These are phyloP conservation scores for Procavia capensis DNA, from an alignment of 2,113 vertebrate genomes.

Conservation along the genomic window DNA sequence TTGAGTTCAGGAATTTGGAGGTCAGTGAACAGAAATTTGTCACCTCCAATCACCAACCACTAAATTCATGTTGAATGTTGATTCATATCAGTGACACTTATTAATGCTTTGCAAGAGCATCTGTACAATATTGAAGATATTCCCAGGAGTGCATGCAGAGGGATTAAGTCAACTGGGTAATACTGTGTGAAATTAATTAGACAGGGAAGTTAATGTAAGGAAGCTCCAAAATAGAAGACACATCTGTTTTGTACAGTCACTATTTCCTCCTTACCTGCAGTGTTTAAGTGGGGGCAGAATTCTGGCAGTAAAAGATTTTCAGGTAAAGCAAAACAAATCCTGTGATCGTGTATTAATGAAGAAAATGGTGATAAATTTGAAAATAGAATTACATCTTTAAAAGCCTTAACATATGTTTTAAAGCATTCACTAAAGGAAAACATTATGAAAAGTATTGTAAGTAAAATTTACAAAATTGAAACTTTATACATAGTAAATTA, in stretches of 20 bases:
- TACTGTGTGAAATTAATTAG: slow-evolving; percentile 77
- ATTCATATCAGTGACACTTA: slow-evolving; percentile 59
- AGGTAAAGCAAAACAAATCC: neutral
- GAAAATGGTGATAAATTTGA: slow-evolving; percentile 2
- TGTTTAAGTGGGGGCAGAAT: slow-evolving; percentile 10
- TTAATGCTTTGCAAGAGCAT: slow-evolving; percentile 61
- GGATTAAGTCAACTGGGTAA: slow-evolving; percentile 64
- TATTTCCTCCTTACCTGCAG: slow-evolving; percentile 28
- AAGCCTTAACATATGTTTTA: neutral
- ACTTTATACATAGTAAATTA: neutral
- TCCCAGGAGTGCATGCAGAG: slow-evolving; percentile 52
- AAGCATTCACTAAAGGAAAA: neutral
- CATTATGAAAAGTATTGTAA: neutral
- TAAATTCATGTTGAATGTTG: slow-evolving; percentile 63
- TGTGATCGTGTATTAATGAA: neutral
- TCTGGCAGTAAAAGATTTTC: neutral
- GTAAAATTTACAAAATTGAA: neutral
- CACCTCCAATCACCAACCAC: slow-evolving; percentile 7
- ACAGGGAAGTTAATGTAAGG: slow-evolving; percentile 60
- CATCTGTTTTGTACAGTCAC: slow-evolving; percentile 27
- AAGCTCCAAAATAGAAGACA: slow-evolving; percentile 58
- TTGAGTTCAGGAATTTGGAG: neutral
- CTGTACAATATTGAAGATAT: slow-evolving; percentile 68
- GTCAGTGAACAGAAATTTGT: neutral
- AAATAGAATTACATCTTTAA: neutral